phyloP scores from a whole-genome alignment of 2,888 invertebrate genomes.

The Oligia latruncula region DNA sequence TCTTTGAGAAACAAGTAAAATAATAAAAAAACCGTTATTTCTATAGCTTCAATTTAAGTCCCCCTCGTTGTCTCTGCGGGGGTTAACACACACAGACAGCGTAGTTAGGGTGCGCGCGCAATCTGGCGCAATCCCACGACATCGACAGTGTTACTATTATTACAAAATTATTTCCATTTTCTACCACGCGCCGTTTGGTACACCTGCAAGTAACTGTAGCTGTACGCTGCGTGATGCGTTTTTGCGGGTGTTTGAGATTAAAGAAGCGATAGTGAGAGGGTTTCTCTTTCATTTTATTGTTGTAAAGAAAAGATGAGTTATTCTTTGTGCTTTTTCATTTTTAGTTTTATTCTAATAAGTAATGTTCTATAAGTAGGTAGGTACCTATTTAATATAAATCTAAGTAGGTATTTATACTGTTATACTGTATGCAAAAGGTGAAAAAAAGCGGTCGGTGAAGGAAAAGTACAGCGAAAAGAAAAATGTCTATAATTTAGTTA shows the following conservation, averaged over 20 bases:
- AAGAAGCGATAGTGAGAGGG: constrained; percentile 30
- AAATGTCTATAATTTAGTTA: too few species aligned
- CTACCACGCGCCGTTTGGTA: constrained; percentile 58
- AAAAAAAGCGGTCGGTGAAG: not conserved
- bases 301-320: not conserved
- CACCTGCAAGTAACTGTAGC: constrained; percentile 60
- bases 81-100: constrained; percentile 9
- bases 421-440: not conserved
- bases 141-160: constrained; percentile 48
- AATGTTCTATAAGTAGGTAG: not conserved
- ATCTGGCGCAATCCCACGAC: constrained; percentile 43
- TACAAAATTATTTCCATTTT: constrained; percentile 55
- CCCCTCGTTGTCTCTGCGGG: constrained; percentile 33
- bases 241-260: constrained; percentile 22
- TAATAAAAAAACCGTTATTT: constrained; percentile 56
- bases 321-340: not conserved
- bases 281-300: constrained; percentile 40
- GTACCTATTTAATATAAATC: not conserved
- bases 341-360: not conserved
- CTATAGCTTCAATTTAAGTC: constrained; percentile 25
- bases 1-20: constrained; percentile 10
- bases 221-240: constrained; percentile 40
- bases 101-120: constrained; percentile 52
- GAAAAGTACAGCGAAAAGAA: not conserved
- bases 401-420: not conserved